phyloP scores from a whole-genome alignment of 1,140 invertebrate genomes.

The Nixonia krombeini region DNA sequence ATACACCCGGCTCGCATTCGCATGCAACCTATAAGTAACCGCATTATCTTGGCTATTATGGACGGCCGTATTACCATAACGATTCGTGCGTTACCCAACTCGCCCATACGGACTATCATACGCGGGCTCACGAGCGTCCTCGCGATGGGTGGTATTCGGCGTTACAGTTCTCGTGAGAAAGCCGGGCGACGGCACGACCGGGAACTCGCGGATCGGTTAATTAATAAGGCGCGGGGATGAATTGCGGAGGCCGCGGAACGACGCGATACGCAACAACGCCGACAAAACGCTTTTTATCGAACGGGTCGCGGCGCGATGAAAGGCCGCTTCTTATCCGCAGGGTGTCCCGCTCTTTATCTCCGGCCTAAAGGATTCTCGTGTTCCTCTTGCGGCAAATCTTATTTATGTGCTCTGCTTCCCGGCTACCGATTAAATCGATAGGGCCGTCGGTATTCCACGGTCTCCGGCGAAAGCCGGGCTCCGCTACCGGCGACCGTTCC shows the following conservation, averaged over 20 bases:
- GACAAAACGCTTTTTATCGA: constrained; percentile 52
- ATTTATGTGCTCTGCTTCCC: constrained; percentile 65
- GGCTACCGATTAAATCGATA: constrained; percentile 67
- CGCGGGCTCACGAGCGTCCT: constrained; percentile 23
- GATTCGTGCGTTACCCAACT: constrained; percentile 55
- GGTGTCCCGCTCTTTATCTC: constrained; percentile 62
- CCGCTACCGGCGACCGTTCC: no score
- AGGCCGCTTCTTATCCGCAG: constrained; percentile 60
- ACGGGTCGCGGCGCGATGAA: constrained; percentile 62
- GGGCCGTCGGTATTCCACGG: constrained; percentile 3
- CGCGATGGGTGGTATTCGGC: constrained; percentile 46
- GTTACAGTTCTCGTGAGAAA: constrained; percentile 45
- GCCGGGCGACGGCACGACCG: no score
- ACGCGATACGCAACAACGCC: constrained; percentile 47
- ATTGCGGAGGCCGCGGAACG: no score
- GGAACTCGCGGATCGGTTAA: not conserved
- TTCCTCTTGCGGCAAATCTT: constrained; percentile 65
- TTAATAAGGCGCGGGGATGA: constrained; percentile 34
- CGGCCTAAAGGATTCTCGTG: constrained; percentile 70
- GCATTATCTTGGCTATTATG: constrained; percentile 63
- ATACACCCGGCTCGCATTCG: constrained; percentile 25
- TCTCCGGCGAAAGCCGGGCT: constrained; percentile 1
- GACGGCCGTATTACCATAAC: constrained; percentile 64
- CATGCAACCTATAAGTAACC: constrained; percentile 57
- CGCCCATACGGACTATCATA: constrained; percentile 33